These are phyloP conservation scores for Clarias gariepinus DNA, from an alignment of 2,113 vertebrate species.

Conservation along the genomic window DNA sequence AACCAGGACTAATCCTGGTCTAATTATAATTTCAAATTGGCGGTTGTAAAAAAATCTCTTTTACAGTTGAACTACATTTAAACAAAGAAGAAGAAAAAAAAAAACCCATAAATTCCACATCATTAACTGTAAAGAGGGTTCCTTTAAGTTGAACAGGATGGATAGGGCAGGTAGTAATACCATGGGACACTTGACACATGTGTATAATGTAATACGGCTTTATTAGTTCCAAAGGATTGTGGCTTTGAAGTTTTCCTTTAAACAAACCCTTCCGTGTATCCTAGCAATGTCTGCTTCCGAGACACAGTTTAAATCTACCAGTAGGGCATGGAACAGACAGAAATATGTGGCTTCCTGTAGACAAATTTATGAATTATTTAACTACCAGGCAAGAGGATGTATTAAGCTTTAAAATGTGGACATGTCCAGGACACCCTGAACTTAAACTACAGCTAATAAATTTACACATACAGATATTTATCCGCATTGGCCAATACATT, in stretches of 20 bases:
- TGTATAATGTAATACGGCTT: background rate
- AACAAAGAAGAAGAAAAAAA: background rate
- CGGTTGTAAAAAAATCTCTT: conserved; percentile 1
- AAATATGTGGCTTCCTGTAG: conserved; percentile 16
- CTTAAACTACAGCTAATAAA: background rate
- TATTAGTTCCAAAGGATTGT: conserved; percentile 12
- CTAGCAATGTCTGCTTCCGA: conserved; percentile 16
- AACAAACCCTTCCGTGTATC: conserved; percentile 14
- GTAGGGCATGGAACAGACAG: conserved; percentile 23
- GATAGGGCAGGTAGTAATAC: background rate
- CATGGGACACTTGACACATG: conserved; percentile 15
- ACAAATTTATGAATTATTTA: background rate
- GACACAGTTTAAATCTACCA: conserved; percentile 4
- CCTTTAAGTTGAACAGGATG: background rate
- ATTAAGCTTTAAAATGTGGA: conserved; percentile 12
- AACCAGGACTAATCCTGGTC: conserved; percentile 12
- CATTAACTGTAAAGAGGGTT: background rate
- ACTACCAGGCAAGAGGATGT: conserved; percentile 8
- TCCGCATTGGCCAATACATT: background rate
- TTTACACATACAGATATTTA: background rate
- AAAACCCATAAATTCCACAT: background rate
- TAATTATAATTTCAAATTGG: conserved; percentile 27
- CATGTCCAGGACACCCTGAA: conserved; percentile 1
- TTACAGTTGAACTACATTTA: background rate
- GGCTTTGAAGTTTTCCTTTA: conserved; percentile 12